Evolutionary conservation across 2,888 invertebrate genomes (phyloP).

Genomic region (Ichneumoninae sp.): DNA sequence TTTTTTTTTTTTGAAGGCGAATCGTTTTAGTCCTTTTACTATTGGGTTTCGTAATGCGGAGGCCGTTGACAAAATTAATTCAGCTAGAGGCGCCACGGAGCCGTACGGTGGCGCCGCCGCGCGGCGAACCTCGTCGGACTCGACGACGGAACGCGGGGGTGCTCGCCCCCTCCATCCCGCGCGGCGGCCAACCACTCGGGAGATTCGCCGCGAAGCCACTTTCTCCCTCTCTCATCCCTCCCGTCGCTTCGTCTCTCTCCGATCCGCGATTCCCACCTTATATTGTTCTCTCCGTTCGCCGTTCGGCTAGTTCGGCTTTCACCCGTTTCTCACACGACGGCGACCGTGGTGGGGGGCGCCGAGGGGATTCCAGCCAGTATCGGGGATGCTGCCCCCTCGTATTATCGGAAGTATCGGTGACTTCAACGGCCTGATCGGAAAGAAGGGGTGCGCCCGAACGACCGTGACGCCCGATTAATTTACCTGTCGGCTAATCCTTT

Average conservation of each 20-base stretch:
- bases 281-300: conserved; percentile 16
- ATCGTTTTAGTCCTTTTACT: neutral
- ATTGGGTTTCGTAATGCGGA: conserved; percentile 16
- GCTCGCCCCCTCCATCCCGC: conserved; percentile 73
- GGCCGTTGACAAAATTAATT: conserved; percentile 61
- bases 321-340: conserved; percentile 37
- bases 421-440: conserved; percentile 84
- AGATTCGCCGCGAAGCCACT: conserved; percentile 70
- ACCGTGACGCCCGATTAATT: conserved; percentile 20
- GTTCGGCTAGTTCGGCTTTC: conserved; percentile 35
- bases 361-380: conserved; percentile 62
- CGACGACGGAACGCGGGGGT: conserved; percentile 78
- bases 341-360: conserved; percentile 27
- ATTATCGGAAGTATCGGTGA: conserved; percentile 84
- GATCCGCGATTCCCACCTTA: neutral
- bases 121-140: conserved; percentile 71
- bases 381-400: conserved; percentile 72
- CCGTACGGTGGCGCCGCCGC: conserved; percentile 82
- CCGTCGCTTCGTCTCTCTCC: conserved; percentile 65
- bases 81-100: conserved; percentile 66
- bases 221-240: conserved; percentile 71
- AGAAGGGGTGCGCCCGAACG: conserved; percentile 73
- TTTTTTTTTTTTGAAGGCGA: neutral
- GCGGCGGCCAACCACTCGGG: conserved; percentile 65
- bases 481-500: neutral